phyloP scores from a whole-genome alignment of 1,140 invertebrate species.

The Drosophila carrolli region DNA sequence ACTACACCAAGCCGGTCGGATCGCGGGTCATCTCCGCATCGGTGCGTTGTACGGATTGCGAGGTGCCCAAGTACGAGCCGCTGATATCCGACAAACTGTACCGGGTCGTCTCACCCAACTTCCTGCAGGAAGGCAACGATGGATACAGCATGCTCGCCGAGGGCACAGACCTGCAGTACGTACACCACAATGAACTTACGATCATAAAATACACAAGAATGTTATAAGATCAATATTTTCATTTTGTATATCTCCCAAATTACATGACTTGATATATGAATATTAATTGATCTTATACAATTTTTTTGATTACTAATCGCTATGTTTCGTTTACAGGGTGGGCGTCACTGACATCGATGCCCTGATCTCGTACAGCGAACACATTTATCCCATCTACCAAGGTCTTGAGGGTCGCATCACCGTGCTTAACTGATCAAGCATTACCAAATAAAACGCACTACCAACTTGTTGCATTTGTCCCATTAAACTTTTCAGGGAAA shows the following conservation, averaged over 20 bases:
- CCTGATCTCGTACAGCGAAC: constrained; percentile 56
- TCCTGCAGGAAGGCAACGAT: constrained; percentile 89
- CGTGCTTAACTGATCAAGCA: constrained; percentile 43
- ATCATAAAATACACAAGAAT: too few species aligned
- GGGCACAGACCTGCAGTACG: constrained; percentile 65
- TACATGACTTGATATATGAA: too few species aligned
- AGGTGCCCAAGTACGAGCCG: constrained; percentile 87
- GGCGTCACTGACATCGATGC: constrained; percentile 71
- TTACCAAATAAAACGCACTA: neutral
- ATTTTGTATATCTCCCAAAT: too few species aligned
- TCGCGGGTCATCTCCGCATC: constrained; percentile 86
- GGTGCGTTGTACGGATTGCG: constrained; percentile 88
- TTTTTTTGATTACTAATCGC: too few species aligned
- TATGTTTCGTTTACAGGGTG: constrained; percentile 29
- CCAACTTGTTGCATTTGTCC: constrained; percentile 1
- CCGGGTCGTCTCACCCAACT: constrained; percentile 87
- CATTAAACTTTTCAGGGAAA: constrained; percentile 4
- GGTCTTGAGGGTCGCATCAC: constrained; percentile 84
- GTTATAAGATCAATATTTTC: too few species aligned
- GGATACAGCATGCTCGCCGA: constrained; percentile 85
- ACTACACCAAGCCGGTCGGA: constrained; percentile 86
- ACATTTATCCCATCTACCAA: constrained; percentile 69
- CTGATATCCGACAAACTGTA: constrained; percentile 86
- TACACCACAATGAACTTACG: neutral
- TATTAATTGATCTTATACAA: too few species aligned